Evolutionary conservation across 2,888 invertebrate species (phyloP), one percentile per base, ranked within the genome.

Genomic region (Caenorhabditis wallacei): DNA sequence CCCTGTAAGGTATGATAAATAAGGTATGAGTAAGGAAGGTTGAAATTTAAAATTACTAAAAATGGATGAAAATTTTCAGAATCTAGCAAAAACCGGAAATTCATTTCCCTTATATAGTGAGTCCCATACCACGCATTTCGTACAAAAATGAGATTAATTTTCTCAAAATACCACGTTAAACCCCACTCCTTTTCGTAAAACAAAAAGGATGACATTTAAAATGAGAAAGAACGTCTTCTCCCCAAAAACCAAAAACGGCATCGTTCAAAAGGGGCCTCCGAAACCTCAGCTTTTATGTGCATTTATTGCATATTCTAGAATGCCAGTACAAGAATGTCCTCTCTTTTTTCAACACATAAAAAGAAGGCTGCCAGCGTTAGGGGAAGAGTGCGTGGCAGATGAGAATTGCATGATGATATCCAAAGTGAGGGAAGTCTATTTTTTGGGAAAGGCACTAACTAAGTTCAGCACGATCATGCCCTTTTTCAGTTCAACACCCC

Each of bases 281-380:
- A 63, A 78, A 78, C 69, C 69, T 78, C 78, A 63, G 78, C 68
- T 53, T 76, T 76, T 76, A 76, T 69, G 76, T 63, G 78, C 78
- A 69, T 78, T 76, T 78, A 69, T 78, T 78, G 78, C 78, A 78
- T 78, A 78, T 78, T 78, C 78, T 61, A 78, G 78, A 63, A 61
- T 53, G 40, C 46, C 61, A 78, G 69, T 63, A 69, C 63, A 69
- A 53, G 78, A 69, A 46, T 78, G 61, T 78, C 57, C 43, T 53
- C 46, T 61, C 61, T 59, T 54, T 61, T 43, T 40, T 48, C 4
- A 7, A 18, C 43, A n/a, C 69, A 63, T 40, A 76, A 66, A 75
- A 75, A 68, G 22, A 43, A 54, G 35, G 40, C 30, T 3, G 10
- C 43, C 26, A 51, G 54, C 22, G 40, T 56, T 40, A 13, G 40